Conservation (phyloP, 2,113 vertebrate species). For the Regulus satrapa region DNA sequence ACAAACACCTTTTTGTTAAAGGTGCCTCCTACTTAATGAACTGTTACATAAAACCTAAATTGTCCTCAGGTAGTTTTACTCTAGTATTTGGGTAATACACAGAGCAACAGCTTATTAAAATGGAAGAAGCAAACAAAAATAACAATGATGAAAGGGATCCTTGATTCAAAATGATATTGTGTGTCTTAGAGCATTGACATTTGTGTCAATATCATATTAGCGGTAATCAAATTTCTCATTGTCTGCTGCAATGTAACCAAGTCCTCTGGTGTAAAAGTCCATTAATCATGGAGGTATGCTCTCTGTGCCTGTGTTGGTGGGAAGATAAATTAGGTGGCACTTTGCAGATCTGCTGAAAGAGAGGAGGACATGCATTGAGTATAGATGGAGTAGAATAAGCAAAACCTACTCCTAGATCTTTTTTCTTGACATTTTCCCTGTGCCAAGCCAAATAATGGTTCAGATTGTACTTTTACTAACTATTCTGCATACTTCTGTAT, state of each 20-base stretch:
- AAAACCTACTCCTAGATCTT: background rate
- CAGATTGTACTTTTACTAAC: background rate
- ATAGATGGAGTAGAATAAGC: background rate
- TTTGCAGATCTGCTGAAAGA: background rate
- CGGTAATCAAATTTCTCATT: constrained; percentile 15
- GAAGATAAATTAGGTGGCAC: constrained; percentile 19
- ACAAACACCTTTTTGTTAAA: background rate
- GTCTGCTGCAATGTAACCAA: constrained; percentile 26
- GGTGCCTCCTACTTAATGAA: background rate
- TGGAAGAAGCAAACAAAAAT: background rate
- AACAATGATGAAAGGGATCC: background rate
- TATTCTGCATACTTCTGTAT: background rate
- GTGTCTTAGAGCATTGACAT: background rate
- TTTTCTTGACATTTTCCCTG: background rate
- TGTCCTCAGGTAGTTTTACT: background rate
- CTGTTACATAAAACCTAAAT: background rate
- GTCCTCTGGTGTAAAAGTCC: background rate
- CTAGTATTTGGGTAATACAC: background rate
- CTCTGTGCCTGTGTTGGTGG: background rate
- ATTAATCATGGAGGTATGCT: constrained; percentile 34
- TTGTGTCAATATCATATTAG: constrained; percentile 15
- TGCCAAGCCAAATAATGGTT: background rate
- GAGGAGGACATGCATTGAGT: background rate
- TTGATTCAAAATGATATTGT: background rate
- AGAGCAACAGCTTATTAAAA: background rate